A percentile compares a stretch with the other conserved stretches of the same genome.
Evolutionary conservation across 2,113 vertebrate species (phyloP).

Genomic region (Argyrosomus japonicus): DNA sequence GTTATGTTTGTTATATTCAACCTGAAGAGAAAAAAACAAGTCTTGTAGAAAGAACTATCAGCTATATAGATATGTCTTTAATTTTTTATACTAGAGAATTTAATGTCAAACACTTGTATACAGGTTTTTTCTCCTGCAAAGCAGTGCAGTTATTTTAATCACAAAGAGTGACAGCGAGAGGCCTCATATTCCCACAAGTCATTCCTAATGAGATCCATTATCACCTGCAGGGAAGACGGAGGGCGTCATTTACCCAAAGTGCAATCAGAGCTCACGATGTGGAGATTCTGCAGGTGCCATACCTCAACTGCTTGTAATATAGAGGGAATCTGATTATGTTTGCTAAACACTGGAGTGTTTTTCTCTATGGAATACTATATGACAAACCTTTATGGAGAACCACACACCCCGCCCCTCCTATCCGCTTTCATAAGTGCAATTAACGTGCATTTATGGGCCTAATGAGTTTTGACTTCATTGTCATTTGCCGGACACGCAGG

Average conservation of each 20-base stretch:
- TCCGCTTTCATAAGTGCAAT: conserved; percentile 63
- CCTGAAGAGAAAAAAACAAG: conserved; percentile 1
- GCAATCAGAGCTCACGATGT: conserved; percentile 39
- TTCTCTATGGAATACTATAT: conserved; percentile 18
- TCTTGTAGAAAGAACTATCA: conserved; percentile 21
- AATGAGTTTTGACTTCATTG: conserved; percentile 33
- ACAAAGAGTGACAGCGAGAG: conserved; percentile 20
- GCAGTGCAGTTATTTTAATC: conserved; percentile 44
- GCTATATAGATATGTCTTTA: conserved; percentile 45
- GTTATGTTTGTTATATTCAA: conserved; percentile 28
- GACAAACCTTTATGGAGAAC: conserved; percentile 17
- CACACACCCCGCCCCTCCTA: not conserved
- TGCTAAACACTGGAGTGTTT: conserved; percentile 23
- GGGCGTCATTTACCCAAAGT: conserved; percentile 50
- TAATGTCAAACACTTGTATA: conserved; percentile 54
- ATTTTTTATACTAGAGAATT: conserved; percentile 69
- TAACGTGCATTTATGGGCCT: conserved; percentile 63
- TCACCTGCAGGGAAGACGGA: conserved; percentile 58
- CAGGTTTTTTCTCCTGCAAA: conserved; percentile 38
- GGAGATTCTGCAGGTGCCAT: conserved; percentile 43
- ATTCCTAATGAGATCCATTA: conserved; percentile 54
- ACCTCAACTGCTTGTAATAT: conserved; percentile 39
- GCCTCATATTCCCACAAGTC: conserved; percentile 44
- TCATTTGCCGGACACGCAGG: not conserved
- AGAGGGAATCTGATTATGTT: conserved; percentile 22